These are phyloP conservation scores for Pygoscelis antarcticus DNA, from an alignment of 2,113 vertebrate genomes.

Conservation along the genomic window DNA sequence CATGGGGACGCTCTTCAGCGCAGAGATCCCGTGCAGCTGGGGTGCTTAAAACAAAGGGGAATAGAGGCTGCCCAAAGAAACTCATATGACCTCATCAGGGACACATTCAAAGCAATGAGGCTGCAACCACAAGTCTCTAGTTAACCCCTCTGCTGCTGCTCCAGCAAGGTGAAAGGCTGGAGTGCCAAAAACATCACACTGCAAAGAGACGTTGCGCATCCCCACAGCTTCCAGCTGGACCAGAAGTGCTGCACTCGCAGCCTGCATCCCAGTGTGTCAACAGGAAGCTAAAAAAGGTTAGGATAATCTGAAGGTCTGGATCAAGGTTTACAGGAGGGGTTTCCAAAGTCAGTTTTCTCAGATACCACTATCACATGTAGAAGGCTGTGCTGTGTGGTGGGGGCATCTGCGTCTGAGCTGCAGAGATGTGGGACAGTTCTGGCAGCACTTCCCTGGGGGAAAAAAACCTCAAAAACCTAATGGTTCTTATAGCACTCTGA, in stretches of 20 bases:
- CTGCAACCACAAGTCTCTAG: background rate
- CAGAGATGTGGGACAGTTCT: background rate
- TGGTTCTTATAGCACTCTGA: background rate
- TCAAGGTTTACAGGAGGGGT: background rate
- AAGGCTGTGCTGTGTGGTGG: background rate
- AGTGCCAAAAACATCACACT: background rate
- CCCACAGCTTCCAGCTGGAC: background rate
- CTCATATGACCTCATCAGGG: conserved; percentile 54
- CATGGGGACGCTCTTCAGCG: background rate
- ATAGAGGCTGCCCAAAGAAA: conserved; percentile 35
- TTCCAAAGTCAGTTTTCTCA: background rate
- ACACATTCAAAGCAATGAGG: conserved; percentile 31
- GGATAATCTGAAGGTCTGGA: background rate
- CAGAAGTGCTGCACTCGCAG: background rate
- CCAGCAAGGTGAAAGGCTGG: background rate
- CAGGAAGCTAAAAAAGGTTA: background rate
- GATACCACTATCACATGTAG: fast-evolving
- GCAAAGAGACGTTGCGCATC: background rate
- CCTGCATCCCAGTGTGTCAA: background rate
- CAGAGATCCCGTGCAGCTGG: background rate
- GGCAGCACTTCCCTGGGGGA: background rate
- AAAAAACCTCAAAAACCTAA: background rate
- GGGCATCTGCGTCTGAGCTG: background rate
- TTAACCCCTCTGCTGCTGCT: conserved; percentile 32
- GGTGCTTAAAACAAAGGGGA: conserved; percentile 40